These are phyloP conservation scores for Nycticorax nycticorax DNA, from an alignment of 2,113 vertebrate genomes.

Conservation along the genomic window DNA sequence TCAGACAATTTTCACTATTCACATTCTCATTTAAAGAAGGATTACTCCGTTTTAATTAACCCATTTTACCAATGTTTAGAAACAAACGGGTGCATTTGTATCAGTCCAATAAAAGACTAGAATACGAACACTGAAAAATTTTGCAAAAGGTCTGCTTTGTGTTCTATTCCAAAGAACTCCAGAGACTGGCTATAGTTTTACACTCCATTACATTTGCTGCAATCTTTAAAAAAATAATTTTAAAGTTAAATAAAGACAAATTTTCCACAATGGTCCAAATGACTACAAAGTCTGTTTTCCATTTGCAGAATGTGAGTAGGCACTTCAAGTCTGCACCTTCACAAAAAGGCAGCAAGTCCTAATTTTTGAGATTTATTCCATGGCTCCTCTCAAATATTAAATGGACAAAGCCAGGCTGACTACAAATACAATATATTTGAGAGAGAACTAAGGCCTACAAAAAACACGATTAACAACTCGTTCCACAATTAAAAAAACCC, in stretches of 20 bases:
- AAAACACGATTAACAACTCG: not conserved
- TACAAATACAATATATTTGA: not conserved
- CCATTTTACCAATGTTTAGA: not conserved
- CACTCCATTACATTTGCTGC: not conserved
- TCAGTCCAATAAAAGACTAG: not conserved
- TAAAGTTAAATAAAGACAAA: not conserved
- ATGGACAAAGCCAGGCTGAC: not conserved
- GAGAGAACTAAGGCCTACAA: not conserved
- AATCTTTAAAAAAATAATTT: not conserved
- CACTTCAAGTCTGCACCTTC: not conserved
- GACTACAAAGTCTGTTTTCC: not conserved
- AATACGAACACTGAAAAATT: not conserved
- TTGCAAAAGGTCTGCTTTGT: not conserved
- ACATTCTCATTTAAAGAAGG: not conserved
- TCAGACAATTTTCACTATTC: not conserved
- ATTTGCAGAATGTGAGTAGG: not conserved
- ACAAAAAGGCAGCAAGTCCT: not conserved
- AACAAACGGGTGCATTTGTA: slow-evolving; percentile 9
- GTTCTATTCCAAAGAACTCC: not conserved
- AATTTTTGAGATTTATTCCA: not conserved
- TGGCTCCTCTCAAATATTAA: not conserved
- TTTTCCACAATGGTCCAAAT: not conserved
- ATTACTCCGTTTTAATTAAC: not conserved
- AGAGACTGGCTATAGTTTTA: not conserved
- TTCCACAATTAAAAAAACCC: not conserved